Conservation (phyloP, 92 coral and sea anemone genomes). For the Montipora capitata region DNA sequence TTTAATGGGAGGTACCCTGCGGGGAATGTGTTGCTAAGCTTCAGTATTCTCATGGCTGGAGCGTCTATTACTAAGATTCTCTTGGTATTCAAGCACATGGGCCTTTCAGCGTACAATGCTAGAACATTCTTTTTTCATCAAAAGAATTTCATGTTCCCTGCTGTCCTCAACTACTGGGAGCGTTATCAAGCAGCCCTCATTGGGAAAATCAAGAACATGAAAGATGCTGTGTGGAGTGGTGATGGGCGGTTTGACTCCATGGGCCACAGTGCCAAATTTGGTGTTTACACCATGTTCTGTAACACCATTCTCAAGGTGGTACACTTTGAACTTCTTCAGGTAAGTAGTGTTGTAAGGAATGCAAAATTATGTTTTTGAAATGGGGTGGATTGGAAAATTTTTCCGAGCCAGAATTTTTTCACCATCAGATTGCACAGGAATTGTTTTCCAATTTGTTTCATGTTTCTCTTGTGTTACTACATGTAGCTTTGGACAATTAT, state of each 20-base stretch:
- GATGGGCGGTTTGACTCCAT: no score
- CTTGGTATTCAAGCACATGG: no score
- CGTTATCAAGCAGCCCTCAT: no score
- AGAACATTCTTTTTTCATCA: background rate
- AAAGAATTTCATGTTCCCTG: background rate
- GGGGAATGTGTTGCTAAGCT: no score
- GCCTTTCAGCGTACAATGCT: background rate
- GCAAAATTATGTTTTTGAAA: background rate
- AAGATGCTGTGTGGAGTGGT: no score
- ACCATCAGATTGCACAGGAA: background rate
- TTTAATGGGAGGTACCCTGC: no score
- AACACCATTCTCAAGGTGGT: conserved; percentile 18
- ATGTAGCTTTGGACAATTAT: no score
- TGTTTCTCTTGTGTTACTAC: no score
- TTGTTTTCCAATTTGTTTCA: no score
- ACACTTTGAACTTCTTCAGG: conserved; percentile 10
- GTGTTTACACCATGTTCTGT: conserved; percentile 36
- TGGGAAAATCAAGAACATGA: no score
- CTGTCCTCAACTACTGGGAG: background rate
- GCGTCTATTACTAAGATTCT: no score
- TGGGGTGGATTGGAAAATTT: background rate
- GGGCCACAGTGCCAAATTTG: conserved; percentile 51
- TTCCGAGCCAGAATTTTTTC: background rate
- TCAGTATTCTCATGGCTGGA: no score
- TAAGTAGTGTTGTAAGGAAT: background rate